Percentiles rank a stretch among this genome's conserved stretches.
These are phyloP conservation scores for Sander vitreus DNA, from an alignment of 2,113 vertebrate genomes.

Conservation along the genomic window DNA sequence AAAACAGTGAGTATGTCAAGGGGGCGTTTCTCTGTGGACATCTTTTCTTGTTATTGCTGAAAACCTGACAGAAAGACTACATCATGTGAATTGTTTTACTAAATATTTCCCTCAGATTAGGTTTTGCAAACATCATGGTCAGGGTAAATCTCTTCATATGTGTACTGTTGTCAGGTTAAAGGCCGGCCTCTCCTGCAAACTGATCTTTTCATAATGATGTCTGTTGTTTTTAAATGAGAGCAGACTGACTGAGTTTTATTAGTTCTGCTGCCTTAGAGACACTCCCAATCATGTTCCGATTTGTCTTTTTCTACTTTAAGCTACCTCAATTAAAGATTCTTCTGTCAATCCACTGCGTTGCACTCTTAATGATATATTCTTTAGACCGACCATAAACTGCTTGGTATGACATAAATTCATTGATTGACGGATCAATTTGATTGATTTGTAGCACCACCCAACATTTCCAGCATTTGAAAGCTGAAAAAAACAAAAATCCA, in stretches of 20 bases:
- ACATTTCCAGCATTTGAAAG: too few species aligned
- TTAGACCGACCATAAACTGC: neutral
- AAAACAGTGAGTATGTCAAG: neutral
- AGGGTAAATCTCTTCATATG: neutral
- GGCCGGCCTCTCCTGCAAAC: neutral
- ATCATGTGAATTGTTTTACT: neutral
- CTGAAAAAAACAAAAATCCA: too few species aligned
- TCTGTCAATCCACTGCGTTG: conserved; percentile 18
- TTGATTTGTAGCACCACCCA: too few species aligned
- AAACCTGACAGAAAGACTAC: neutral
- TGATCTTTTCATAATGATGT: neutral
- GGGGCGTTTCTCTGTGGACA: neutral
- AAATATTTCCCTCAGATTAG: neutral
- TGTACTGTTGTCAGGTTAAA: neutral
- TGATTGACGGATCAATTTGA: neutral
- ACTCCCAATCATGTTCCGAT: conserved; percentile 55
- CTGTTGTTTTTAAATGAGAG: conserved; percentile 42
- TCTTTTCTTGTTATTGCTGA: neutral
- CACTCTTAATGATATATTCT: neutral
- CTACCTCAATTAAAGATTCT: conserved; percentile 85
- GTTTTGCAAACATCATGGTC: neutral
- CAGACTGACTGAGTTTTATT: conserved; percentile 79
- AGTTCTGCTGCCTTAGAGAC: conserved; percentile 69
- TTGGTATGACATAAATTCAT: neutral
- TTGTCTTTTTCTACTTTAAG: conserved; percentile 59